Evolutionary conservation across 2,888 invertebrate genomes (phyloP), one percentile per base, ranked within the genome.

Genomic region (Achlya flavicornis): DNA sequence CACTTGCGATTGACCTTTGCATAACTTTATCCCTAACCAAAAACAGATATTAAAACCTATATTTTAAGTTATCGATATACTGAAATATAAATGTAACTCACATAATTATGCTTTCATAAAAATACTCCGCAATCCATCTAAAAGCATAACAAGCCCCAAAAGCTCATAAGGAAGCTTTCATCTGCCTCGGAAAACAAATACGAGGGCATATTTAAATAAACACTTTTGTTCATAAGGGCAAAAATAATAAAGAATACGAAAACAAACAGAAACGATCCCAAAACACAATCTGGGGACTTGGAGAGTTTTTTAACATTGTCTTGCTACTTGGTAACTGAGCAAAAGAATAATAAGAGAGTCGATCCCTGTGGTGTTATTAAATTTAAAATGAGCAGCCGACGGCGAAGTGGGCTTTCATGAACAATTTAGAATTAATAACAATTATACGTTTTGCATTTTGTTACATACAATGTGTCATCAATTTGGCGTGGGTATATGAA

Each of bases 191-290:
- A 10, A 59, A 38, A 19, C 58, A 35, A 59, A 58, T 16, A 58
- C 38, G 35, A n/a, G 10, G 35, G 58, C 35, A n/a, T 59, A 35
- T 59, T 59, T 16, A 59, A 58, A 59, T 59, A 59, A 59, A 59
- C n/a, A 59, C 58, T n/a, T 16, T 16, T 35, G n/a, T 59, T 38
- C 35, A 11, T 59, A 59, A 53, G 19, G 53, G 53, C 16, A 59
- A 35, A 59, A 59, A 59, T 38, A 38, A 38, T 11, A 59, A 59
- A 59, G 38, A 16, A 19, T 38, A 38, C 16, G 35, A 38, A 59
- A 59, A 59, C 58, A 59, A 59, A 59, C 33, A 59, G 35, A 7
- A 35, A 59, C 38, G 16, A 14, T 38, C 58, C 58, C 35, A 38
- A 26, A 59, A 38, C 35, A 16, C 35, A 59, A 59, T 59, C 58